These are phyloP conservation scores for Acleris sparsana DNA, from an alignment of 2,888 invertebrate species.

Conservation along the genomic window DNA sequence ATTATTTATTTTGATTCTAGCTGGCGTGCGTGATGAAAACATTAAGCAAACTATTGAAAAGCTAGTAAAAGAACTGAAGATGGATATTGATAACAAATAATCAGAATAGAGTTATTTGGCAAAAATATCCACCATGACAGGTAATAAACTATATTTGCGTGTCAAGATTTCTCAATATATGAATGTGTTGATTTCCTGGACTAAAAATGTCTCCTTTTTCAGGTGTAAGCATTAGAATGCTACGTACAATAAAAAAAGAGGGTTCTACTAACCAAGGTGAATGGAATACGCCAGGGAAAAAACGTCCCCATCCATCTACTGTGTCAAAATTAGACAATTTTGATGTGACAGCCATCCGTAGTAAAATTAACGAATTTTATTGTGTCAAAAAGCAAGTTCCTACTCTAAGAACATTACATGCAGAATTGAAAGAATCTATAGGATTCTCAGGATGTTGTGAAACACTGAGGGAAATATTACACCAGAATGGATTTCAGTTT, in stretches of 20 bases:
- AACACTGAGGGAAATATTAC: slow-evolving; percentile 11
- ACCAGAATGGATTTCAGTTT: slow-evolving; percentile 1
- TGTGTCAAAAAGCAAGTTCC: background rate
- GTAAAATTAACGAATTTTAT: background rate
- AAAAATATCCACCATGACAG: slow-evolving; percentile 1
- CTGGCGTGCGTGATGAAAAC: slow-evolving; percentile 7
- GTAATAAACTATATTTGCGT: background rate
- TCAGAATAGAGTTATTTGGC: slow-evolving; percentile 1
- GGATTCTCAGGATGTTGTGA: slow-evolving; percentile 15
- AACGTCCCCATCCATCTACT: slow-evolving; percentile 3
- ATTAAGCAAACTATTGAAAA: slow-evolving; percentile 7
- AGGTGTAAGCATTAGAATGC: background rate
- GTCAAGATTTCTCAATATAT: slow-evolving; percentile 1
- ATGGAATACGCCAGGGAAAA: slow-evolving; percentile 17
- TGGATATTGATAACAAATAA: background rate
- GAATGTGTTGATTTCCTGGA: slow-evolving; percentile 1
- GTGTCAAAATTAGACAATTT: slow-evolving; percentile 7
- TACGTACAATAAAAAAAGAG: slow-evolving; percentile 5
- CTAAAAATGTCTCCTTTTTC: slow-evolving; percentile 6
- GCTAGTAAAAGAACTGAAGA: slow-evolving; percentile 9
- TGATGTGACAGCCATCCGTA: slow-evolving; percentile 3
- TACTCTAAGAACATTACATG: background rate
- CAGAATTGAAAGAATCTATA: slow-evolving; percentile 2
- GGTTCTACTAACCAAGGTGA: slow-evolving; percentile 4
- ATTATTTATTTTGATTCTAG: slow-evolving; percentile 6